These are phyloP conservation scores for Orchesellides sinensis DNA, from an alignment of 2,888 invertebrate genomes.

Conservation along the genomic window DNA sequence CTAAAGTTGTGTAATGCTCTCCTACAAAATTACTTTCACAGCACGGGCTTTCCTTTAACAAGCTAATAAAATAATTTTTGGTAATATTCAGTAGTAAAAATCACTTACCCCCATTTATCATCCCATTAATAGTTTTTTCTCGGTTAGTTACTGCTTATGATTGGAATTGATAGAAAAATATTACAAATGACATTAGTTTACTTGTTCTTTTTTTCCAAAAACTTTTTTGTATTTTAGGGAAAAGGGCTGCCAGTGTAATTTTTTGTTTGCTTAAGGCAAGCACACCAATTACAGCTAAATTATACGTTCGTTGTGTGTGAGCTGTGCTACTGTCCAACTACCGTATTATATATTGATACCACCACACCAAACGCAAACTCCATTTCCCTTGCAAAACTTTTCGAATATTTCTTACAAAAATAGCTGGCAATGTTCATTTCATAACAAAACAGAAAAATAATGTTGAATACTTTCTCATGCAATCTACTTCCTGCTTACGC, in stretches of 20 bases:
- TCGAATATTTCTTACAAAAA: conserved; percentile 54
- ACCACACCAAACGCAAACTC: conserved; percentile 17
- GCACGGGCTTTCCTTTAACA: no score
- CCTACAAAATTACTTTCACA: not conserved
- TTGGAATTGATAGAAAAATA: conserved; percentile 34
- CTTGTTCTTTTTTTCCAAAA: conserved; percentile 16
- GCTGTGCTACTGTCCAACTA: conserved; percentile 8
- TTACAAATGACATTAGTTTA: conserved; percentile 61
- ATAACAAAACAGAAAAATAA: not conserved
- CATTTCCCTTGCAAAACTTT: conserved; percentile 63
- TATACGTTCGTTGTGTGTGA: conserved; percentile 24
- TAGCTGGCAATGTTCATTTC: not conserved
- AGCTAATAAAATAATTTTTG: conserved; percentile 14
- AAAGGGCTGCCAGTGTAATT: conserved; percentile 19
- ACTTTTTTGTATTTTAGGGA: conserved; percentile 8
- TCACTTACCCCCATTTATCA: conserved; percentile 49
- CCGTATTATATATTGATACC: no score
- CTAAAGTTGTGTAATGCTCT: no score
- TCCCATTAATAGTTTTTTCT: not conserved
- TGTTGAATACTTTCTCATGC: conserved; percentile 30
- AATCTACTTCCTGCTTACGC: conserved; percentile 47
- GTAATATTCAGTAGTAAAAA: conserved; percentile 50
- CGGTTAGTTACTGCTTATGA: not conserved
- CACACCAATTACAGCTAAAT: conserved; percentile 49
- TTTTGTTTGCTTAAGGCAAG: conserved; percentile 6